A percentile compares a stretch with the other conserved stretches of the same genome.
phyloP scores from a whole-genome alignment of 2,888 invertebrate genomes.

The Coelinius sp. region DNA sequence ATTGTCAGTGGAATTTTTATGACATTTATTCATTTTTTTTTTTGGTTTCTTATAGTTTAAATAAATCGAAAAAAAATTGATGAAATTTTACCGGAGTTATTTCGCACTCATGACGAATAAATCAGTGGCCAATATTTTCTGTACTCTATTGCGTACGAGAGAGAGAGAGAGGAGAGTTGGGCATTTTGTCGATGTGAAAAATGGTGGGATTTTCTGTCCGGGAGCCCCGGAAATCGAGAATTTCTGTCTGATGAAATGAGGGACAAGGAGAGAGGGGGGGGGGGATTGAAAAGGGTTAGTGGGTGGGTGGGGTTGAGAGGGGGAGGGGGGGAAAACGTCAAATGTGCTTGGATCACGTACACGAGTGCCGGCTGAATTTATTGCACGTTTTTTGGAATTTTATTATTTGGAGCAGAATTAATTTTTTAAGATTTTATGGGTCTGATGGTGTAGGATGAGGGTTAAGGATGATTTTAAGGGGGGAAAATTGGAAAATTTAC shows the following conservation, averaged over 20 bases:
- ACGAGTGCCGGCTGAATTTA: conserved; percentile 41
- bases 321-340: conserved; percentile 55
- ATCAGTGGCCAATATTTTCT: too few species aligned
- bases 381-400: conserved; percentile 31
- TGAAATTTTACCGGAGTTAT: too few species aligned
- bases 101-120: too few species aligned
- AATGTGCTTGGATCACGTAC: conserved; percentile 48
- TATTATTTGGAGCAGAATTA: too few species aligned
- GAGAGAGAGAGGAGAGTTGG: not conserved
- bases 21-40: too few species aligned
- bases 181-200: not conserved
- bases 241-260: not conserved
- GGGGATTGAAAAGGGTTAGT: conserved; percentile 35
- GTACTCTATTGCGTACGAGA: too few species aligned
- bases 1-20: not conserved
- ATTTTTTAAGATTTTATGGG: conserved; percentile 33
- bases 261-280: conserved; percentile 1
- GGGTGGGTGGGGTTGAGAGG: not conserved
- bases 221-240: not conserved
- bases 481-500: conserved; percentile 40
- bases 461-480: not conserved
- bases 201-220: not conserved
- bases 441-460: not conserved
- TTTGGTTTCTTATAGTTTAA: too few species aligned
- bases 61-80: too few species aligned